Evolutionary conservation across 2,113 vertebrate genomes (phyloP), one percentile per base, ranked within the genome.

Genomic region (Corynorhinus townsendii): DNA sequence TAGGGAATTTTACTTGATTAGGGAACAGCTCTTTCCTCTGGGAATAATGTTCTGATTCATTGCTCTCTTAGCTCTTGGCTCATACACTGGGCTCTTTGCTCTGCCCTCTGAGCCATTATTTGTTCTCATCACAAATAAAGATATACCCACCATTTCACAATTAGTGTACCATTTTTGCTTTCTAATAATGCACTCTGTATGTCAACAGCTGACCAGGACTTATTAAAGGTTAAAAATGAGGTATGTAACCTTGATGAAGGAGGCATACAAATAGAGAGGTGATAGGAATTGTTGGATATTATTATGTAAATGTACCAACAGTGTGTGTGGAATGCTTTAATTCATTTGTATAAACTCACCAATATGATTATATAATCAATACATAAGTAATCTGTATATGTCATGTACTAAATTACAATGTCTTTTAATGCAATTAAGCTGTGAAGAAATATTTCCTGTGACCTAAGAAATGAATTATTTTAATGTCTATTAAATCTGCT

Each of bases 401-500:
- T 89, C 80, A 76, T 79, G 24, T 76, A 62, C 54, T 79, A 91
- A 89, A 62, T 77, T 72, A 77, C 89, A 19, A 66, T 81, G 22
- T 40, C 49, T 89, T 89, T 28, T 49, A 69, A 73, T 76, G n/a
- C 22, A 92, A 54, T 66, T 76, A 92, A 76, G 33, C 35, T 52
- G 14, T 85, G n/a, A 96, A 71, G 85, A 89, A 91, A 28, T 73
- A 68, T 84, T 81, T 95, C 33, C 71, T 89, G 15, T 91, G 66
- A 64, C 24, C 47, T 89, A 77, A 85, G 66, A 93, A 73, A 85
- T 71, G 4, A 43, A 80, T 30, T 75, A 71, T 76, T 62, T 83
- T 76, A 81, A 28, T 40, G 26, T 68, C 69, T 95, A n/a, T 93
- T 43, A 72, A 93, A 76, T 90, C 12, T 54, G 5, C 35, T 90